Percentiles rank a stretch among this genome's conserved stretches.
Conservation (phyloP, 2,797 vertebrate species). For the Geotrypetes seraphini region DNA sequence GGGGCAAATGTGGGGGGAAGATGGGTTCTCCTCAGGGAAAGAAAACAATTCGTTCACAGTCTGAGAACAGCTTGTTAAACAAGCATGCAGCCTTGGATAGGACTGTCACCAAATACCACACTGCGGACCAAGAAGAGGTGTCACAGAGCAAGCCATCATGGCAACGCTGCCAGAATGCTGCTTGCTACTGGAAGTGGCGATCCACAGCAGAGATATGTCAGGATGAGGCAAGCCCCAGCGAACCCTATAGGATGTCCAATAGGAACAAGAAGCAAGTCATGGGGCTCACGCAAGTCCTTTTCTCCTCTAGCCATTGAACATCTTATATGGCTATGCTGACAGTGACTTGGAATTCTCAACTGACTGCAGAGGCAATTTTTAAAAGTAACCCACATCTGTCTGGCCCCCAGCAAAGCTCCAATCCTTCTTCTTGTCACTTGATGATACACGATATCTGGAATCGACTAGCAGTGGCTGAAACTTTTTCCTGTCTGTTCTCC, state of each 20-base stretch:
- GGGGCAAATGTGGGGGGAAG: constrained; percentile 15
- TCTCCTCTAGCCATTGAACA: constrained; percentile 27
- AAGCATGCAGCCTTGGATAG: constrained; percentile 44
- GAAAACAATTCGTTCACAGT: constrained; percentile 68
- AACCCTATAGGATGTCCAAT: constrained; percentile 13
- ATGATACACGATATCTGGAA: too few species aligned
- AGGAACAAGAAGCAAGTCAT: constrained; percentile 27
- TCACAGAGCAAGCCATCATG: constrained; percentile 21
- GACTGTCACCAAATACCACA: constrained; percentile 50
- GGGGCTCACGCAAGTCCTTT: constrained; percentile 21
- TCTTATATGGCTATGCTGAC: constrained; percentile 27
- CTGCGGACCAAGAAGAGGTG: constrained; percentile 54
- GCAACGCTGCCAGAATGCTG: neutral
- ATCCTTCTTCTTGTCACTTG: too few species aligned
- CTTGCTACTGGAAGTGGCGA: constrained; percentile 48
- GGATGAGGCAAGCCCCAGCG: constrained; percentile 42
- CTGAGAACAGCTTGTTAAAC: constrained; percentile 66
- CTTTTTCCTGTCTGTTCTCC: too few species aligned
- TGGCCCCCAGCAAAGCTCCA: too few species aligned
- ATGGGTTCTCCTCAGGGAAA: constrained; percentile 47
- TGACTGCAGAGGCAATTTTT: too few species aligned
- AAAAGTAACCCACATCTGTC: too few species aligned
- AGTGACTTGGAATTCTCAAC: constrained; percentile 41
- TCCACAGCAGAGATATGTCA: constrained; percentile 71
- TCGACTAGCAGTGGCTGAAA: too few species aligned